Evolutionary conservation across 2,888 invertebrate genomes (phyloP), one percentile per base, ranked within the genome.

Genomic region (Seira ritae): DNA sequence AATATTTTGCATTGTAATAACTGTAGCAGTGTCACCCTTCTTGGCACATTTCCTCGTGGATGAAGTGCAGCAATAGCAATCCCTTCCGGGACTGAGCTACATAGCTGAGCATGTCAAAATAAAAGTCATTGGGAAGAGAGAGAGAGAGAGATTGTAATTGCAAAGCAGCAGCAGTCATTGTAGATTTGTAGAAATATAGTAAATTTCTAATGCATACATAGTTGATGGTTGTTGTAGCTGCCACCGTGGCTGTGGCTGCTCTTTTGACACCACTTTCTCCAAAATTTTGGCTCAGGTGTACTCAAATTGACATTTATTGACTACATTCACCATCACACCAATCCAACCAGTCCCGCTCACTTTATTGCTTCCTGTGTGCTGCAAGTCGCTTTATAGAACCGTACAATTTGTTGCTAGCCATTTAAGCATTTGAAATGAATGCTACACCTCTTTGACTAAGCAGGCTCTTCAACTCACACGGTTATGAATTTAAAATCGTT

Each of bases 291-390:
- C 82, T 82, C 82, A 82, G 82, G 82, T 82, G 82, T 73, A 42
- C 62, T 46, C 66, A 77, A 82, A 77, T 77, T 72, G 82, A 77
- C 81, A 81, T 71, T 76, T 71, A 81, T 81, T 76, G 76, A 81
- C 76, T 81, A 69, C 19, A 68, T 69, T 78, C 78, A 70, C 80
- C 50, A 42, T 67, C 24, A 71, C 78, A 70, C 80, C 50, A 42
- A 55, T 17, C 2, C 62, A 20, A 62, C 62, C 20, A 62, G 55
- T 8, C n/a, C 62, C n/a, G 22, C 20, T 6, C 4, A 6, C 62
- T 62, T 62, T 62, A 62, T 62, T 62, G 62, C 62, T 20, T 62
- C 62, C 20, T 62, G 20, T 62, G 62, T 20, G 22, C 60, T n/a
- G n/a, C n/a, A n/a, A n/a, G n/a, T n/a, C 60, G 60, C 62, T 20